Conservation (phyloP, 1,140 invertebrate genomes). For the Papilio dardanus region DNA sequence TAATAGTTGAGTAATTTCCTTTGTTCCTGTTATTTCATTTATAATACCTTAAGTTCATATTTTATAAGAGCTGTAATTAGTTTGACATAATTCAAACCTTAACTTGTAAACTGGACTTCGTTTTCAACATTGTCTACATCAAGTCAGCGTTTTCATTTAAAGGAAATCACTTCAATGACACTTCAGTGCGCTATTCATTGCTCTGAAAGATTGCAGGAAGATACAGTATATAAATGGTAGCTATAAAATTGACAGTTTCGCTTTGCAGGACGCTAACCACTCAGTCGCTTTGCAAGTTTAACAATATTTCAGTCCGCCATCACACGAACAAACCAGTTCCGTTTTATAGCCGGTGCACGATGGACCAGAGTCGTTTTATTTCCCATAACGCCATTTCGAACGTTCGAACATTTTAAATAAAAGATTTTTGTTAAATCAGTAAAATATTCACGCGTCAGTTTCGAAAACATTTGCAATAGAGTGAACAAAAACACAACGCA, state of each 20-base stretch:
- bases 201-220: constrained; percentile 39
- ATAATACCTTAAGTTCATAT: not conserved
- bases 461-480: constrained; percentile 33
- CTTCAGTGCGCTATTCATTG: constrained; percentile 36
- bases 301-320: constrained; percentile 72
- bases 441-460: constrained; percentile 37
- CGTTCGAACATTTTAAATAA: constrained; percentile 58
- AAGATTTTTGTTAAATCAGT: constrained; percentile 47
- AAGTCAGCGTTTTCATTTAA: not conserved
- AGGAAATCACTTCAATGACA: not conserved
- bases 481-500: constrained; percentile 3
- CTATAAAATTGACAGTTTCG: constrained; percentile 55
- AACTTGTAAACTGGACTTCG: no score
- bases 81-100: no score
- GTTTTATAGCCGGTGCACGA: constrained; percentile 69
- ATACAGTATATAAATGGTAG: constrained; percentile 40
- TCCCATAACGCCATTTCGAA: constrained; percentile 61
- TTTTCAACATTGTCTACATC: not conserved
- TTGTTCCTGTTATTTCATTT: not conserved
- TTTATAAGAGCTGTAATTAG: no score
- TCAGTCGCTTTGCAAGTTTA: constrained; percentile 74
- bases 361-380: constrained; percentile 68
- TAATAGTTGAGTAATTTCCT: not conserved
- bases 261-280: constrained; percentile 54
- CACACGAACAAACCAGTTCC: constrained; percentile 64